Evolutionary conservation across 2,797 vertebrate species (phyloP), one percentile per base, ranked within the genome.

Genomic region (Chaetodon trifasciatus): DNA sequence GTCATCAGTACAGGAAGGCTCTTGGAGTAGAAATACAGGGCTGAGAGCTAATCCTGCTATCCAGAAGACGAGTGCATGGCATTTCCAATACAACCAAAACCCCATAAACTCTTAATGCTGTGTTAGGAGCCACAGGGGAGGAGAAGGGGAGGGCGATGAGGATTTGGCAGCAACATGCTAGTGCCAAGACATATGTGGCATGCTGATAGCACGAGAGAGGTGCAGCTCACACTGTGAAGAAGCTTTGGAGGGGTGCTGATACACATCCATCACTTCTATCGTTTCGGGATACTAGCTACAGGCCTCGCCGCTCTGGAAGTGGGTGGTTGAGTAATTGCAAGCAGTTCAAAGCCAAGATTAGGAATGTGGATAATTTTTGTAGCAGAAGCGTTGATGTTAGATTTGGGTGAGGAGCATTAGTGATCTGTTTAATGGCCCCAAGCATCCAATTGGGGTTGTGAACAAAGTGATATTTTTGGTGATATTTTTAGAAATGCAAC

Each of bases 151-250:
- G 85, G 88, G 87, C n/a, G 70, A 70, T 21, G 82, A 86, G 91
- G 89, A 92, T 92, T 94, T 94, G 91, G 92, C 92, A 92, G 86
- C 83, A 83, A 91, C 89, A 92, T 89, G 91, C 87, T 81, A 90
- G 90, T 88, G 89, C 88, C 88, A 90, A 91, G 90, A 93, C 92
- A 94, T 93, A 94, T 92, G 92, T 93, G 92, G 91, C 92, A 90
- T 92, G 93, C 92, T 93, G 91, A 94, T 92, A 91, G 91, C 89
- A 79, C 84, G 44, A 74, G 87, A 89, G 88, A 91, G 92, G 86
- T 91, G 86, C 89, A 86, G 90, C 88, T 94, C 87, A 87, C 89
- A 80, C 88, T 83, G 87, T 80, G 90, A 79, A 76, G 84, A 85
- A 46, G 89, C 82, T 86, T 88, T 82, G 78, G 86, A 88, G 79